phyloP scores from a whole-genome alignment of 1,140 invertebrate species.

The Tetraneura akinire region DNA sequence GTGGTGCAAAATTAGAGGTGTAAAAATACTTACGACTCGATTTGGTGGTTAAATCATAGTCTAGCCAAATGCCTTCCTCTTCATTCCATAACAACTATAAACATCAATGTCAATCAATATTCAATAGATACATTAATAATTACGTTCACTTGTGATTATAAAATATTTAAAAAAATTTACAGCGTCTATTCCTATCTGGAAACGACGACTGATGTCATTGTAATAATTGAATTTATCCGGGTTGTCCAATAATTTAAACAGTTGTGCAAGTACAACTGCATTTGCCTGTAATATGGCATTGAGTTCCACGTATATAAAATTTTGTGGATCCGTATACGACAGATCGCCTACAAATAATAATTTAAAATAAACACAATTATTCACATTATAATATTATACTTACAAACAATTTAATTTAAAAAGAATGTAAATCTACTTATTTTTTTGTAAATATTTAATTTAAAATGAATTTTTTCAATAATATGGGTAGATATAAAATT shows the following conservation, averaged over 20 bases:
- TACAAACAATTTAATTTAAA: no score
- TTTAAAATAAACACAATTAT: no score
- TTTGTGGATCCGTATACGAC: slow-evolving; percentile 64
- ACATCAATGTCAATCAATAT: background rate
- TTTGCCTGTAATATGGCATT: slow-evolving; percentile 78
- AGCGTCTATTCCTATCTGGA: slow-evolving; percentile 59
- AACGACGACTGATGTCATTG: slow-evolving; percentile 59
- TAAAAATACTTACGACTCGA: slow-evolving; percentile 68
- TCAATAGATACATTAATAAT: background rate
- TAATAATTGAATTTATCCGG: slow-evolving; percentile 61
- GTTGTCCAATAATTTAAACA: slow-evolving; percentile 63
- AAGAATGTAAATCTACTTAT: no score
- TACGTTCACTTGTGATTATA: slow-evolving; percentile 54
- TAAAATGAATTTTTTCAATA: no score
- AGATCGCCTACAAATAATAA: slow-evolving; percentile 60
- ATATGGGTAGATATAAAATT: no score
- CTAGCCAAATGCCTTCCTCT: slow-evolving; percentile 72
- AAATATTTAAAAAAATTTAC: slow-evolving; percentile 57
- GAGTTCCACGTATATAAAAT: slow-evolving; percentile 82
- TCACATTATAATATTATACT: background rate
- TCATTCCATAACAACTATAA: slow-evolving; percentile 73
- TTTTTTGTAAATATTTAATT: no score
- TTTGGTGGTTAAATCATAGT: slow-evolving; percentile 64
- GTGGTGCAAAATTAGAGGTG: slow-evolving; percentile 71
- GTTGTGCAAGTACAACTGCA: slow-evolving; percentile 63